Evolutionary conservation across 2,888 invertebrate species (phyloP), one percentile per base, ranked within the genome.

Genomic region (Magallana nippona): DNA sequence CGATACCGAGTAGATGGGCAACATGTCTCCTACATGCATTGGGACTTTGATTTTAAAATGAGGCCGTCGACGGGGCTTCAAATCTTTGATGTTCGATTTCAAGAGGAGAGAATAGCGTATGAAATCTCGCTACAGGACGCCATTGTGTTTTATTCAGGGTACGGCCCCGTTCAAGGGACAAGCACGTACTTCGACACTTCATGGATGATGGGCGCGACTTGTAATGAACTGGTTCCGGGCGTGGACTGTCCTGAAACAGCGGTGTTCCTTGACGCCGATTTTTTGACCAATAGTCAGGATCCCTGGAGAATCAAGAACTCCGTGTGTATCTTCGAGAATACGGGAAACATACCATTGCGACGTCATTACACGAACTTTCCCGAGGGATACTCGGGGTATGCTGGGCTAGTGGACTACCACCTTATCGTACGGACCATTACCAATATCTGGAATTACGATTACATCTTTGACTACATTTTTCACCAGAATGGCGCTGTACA

Each of bases 181-280:
- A 86, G 89, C 5, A 89, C 88, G 32, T 89, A 88, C 77, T 91
- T 91, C 85, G 90, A 91, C 79, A 85, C 90, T 8, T 90, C 91
- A 11, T 91, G 89, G 89, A 83, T 91, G 58, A 88, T 92, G 44
- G 93, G 93, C 1, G 89, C 90, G 0, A 89, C 88, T 8, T 89
- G 89, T 10, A 90, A 88, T 85, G 92, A 91, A 83, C 89, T 93
- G 22, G 88, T 92, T 19, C 89, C 90, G 1, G 93, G 93, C 0
- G 88, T 92, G 13, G 93, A 93, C 84, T 93, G 93, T 83, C 93
- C 93, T 2, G 89, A 90, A 57, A 90, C 92, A 1, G 91, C 93
- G 1, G 83, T 89, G 11, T 93, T 91, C 87, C 82, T 91, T 10
- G 89, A 91, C 80, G 82, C 90, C 19, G 87, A 88, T 82, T 88